Conservation (phyloP, 2,113 vertebrate genomes). For the Megalops atlanticus region DNA sequence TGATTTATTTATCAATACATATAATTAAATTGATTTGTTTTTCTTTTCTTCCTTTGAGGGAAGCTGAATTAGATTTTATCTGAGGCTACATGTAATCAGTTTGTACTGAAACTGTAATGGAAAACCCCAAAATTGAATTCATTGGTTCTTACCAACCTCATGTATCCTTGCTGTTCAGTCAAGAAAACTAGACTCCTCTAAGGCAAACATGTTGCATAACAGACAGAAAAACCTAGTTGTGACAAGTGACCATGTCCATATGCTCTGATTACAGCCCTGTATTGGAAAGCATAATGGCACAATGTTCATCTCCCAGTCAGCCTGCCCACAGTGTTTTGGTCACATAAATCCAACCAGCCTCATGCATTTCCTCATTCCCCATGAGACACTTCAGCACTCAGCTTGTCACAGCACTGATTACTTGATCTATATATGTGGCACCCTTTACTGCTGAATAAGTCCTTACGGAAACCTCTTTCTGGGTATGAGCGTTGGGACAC, state of each 20-base stretch:
- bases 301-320: too few relatives aligned
- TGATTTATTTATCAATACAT: not conserved
- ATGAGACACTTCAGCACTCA: too few relatives aligned
- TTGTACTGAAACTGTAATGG: not conserved
- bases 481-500: too few relatives aligned
- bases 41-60: not conserved
- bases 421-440: too few relatives aligned
- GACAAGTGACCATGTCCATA: too few relatives aligned
- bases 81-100: not conserved
- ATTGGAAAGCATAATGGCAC: too few relatives aligned
- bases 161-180: not conserved
- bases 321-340: not conserved
- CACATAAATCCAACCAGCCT: not conserved
- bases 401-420: too few relatives aligned
- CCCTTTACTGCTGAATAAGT: too few relatives aligned
- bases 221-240: too few relatives aligned
- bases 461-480: too few relatives aligned
- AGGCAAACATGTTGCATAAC: not conserved
- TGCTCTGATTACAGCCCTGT: too few relatives aligned
- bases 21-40: not conserved
- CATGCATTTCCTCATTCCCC: too few relatives aligned
- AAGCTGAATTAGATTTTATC: not conserved
- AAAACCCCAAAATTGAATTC: not conserved
- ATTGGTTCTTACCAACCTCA: conserved; percentile 8
- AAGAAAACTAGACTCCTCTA: not conserved